Evolutionary conservation across 2,797 vertebrate species (phyloP), one percentile per base, ranked within the genome.

Genomic region (Eulemur coronatus): DNA sequence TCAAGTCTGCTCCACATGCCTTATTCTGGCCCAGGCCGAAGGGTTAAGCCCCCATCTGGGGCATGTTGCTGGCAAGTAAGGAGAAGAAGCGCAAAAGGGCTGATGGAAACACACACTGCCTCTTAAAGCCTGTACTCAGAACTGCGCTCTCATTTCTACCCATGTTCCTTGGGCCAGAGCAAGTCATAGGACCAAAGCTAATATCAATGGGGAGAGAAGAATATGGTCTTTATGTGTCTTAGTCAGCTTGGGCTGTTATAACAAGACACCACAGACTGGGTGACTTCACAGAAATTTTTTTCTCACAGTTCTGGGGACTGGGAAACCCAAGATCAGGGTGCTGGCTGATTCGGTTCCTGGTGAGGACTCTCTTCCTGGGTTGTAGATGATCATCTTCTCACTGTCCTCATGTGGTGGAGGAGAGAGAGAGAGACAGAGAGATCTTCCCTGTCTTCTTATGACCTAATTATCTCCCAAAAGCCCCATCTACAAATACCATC

Each of bases 391-490:
- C 55, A 57, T 57, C 55, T 10, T 57, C 55, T 57, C 55, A 57
- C 55, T 57, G 55, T 57, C 55, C 22, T 57, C 22, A 57, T 57
- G 22, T 24, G 55, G 55, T 57, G 55, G 22, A 8, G 55, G 52
- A 1, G 0, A 0, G 52, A 22, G 20, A 55, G 20, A 55, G 20
- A 55, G 18, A 20, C 7, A 55, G 55, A 55, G 55, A 55, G 8
- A 55, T 57, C 55, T 24, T 20, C 22, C 55, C 55, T 57, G 55
- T 57, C 55, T 57, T 57, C 55, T 24, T 57, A 57, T 57, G 55
- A 57, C 55, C 55, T 57, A 57, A 57, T 57, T 24, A 10, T 24
- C 55, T 57, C 55, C 55, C 55, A 57, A 57, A 57, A 3, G 22
- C 22, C 22, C 22, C 55, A 57, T 57, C 55, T 10, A 9, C 55